A percentile compares a stretch with the other conserved stretches of the same genome.
These are phyloP conservation scores for Onychorhynchus coronatus DNA, from an alignment of 2,113 vertebrate species.

Conservation along the genomic window DNA sequence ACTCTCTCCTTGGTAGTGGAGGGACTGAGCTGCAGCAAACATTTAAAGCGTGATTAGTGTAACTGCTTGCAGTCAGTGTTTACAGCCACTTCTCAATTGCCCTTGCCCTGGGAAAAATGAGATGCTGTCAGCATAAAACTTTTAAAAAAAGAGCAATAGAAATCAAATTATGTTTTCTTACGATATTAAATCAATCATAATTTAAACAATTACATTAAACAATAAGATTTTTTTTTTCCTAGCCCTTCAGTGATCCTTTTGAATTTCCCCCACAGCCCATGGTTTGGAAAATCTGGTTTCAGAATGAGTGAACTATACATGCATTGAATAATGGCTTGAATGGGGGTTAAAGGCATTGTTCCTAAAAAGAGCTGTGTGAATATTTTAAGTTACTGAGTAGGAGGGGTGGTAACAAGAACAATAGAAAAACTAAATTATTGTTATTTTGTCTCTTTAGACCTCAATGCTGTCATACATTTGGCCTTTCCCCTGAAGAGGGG, in stretches of 20 bases:
- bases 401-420: background rate
- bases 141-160: background rate
- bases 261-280: background rate
- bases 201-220: background rate
- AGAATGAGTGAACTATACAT: background rate
- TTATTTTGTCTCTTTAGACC: slow-evolving; percentile 29
- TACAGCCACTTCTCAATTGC: background rate
- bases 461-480: background rate
- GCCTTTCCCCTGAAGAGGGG: background rate
- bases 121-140: background rate
- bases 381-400: slow-evolving; percentile 32
- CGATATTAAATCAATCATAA: background rate
- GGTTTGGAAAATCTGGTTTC: slow-evolving; percentile 40
- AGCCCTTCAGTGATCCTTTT: background rate
- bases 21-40: background rate
- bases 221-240: background rate
- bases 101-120: slow-evolving; percentile 6
- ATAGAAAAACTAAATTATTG: slow-evolving; percentile 1
- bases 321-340: background rate
- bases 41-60: background rate
- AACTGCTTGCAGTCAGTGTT: background rate
- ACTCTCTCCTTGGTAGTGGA: background rate
- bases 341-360: background rate
- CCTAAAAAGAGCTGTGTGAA: slow-evolving; percentile 15
- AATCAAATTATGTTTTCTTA: slow-evolving; percentile 14